A percentile compares a stretch with the other conserved stretches of the same genome.
These are phyloP conservation scores for Catocala nupta DNA, from an alignment of 2,888 invertebrate genomes.

Conservation along the genomic window DNA sequence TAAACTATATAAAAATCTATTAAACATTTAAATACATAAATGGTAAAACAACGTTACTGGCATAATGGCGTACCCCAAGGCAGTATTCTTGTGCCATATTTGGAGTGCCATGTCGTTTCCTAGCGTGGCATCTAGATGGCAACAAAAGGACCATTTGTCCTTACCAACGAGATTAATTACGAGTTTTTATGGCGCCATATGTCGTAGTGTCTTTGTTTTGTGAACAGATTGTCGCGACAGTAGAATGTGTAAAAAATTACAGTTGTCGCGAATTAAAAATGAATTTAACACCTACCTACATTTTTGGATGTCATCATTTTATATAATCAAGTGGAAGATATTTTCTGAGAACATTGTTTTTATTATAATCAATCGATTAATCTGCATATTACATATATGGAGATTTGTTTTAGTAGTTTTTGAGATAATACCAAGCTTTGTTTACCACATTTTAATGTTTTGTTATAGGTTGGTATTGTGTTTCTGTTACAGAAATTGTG, in stretches of 20 bases:
- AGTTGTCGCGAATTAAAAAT: slow-evolving; percentile 2
- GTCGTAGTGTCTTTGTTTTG: slow-evolving; percentile 28
- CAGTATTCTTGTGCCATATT: slow-evolving; percentile 21
- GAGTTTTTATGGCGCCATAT: slow-evolving; percentile 50
- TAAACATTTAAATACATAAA: slow-evolving; percentile 37
- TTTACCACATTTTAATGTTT: no score
- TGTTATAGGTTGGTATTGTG: no score
- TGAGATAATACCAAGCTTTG: no score
- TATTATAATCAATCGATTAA: no score
- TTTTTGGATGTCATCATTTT: no score
- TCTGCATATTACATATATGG: no score
- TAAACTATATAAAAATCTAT: slow-evolving; percentile 45
- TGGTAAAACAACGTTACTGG: slow-evolving; percentile 37
- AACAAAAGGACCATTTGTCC: slow-evolving; percentile 49
- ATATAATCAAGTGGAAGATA: no score
- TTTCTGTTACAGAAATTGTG: no score
- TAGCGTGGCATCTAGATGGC: slow-evolving; percentile 39
- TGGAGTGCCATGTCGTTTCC: slow-evolving; percentile 22
- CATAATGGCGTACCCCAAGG: slow-evolving; percentile 27
- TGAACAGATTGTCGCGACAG: slow-evolving; percentile 16
- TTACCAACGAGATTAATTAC: slow-evolving; percentile 48
- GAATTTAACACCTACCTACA: no score
- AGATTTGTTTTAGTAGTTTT: no score
- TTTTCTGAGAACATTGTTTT: no score
- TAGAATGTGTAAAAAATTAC: slow-evolving; percentile 3